These are phyloP conservation scores for Phragmatobia fuliginosa DNA, from an alignment of 2,888 invertebrate species.

Conservation along the genomic window DNA sequence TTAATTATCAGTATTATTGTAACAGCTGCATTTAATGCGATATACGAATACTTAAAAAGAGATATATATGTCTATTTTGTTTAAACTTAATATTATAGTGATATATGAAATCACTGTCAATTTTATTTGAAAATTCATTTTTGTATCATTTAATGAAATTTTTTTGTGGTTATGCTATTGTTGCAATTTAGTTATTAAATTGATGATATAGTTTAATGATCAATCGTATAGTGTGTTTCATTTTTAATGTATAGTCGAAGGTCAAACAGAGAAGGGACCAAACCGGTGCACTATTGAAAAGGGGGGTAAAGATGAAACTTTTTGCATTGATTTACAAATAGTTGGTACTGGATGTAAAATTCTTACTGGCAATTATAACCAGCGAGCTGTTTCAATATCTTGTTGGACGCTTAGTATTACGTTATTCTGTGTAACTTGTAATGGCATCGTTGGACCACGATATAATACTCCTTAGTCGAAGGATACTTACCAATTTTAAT, in stretches of 20 bases:
- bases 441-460: slow-evolving; percentile 45
- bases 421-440: slow-evolving; percentile 34
- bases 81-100: slow-evolving; percentile 38
- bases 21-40: slow-evolving; percentile 75
- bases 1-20: slow-evolving; percentile 69
- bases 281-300: too few species aligned
- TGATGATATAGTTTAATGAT: neutral
- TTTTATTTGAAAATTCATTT: slow-evolving; percentile 38
- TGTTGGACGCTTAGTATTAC: slow-evolving; percentile 38
- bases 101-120: neutral
- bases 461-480: slow-evolving; percentile 23
- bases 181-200: neutral
- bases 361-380: slow-evolving; percentile 38
- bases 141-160: slow-evolving; percentile 38
- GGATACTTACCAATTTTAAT: slow-evolving; percentile 14
- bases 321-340: slow-evolving; percentile 41
- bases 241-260: slow-evolving; percentile 20
- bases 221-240: neutral
- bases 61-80: slow-evolving; percentile 59
- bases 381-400: slow-evolving; percentile 72
- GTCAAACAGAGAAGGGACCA: slow-evolving; percentile 55
- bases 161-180: neutral
- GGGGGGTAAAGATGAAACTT: slow-evolving; percentile 66
- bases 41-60: slow-evolving; percentile 79
- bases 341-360: slow-evolving; percentile 21